A percentile compares a stretch with the other conserved stretches of the same genome.
phyloP scores from a whole-genome alignment of 2,113 vertebrate genomes.

The Electrona antarctica region DNA sequence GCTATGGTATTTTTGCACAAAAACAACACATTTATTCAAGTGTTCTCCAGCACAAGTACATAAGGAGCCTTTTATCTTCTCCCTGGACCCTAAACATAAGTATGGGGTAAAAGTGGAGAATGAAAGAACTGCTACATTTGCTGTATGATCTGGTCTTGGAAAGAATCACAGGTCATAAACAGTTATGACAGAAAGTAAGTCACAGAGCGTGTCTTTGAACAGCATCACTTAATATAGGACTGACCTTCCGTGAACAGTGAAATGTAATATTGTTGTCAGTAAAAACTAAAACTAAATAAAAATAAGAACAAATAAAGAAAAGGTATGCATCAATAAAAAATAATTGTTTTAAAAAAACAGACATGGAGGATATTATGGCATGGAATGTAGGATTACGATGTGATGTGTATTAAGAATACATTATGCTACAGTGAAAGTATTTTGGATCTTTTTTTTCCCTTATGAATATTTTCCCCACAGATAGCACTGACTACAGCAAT shows the following conservation, averaged over 20 bases:
- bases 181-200: constrained; percentile 91
- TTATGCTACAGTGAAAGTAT: constrained; percentile 86
- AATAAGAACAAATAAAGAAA: constrained; percentile 14
- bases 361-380: constrained; percentile 74
- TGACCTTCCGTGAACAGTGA: constrained; percentile 83
- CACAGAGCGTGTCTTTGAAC: constrained; percentile 83
- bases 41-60: constrained; percentile 99
- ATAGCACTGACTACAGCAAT: constrained; percentile 97
- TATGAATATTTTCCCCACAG: constrained; percentile 91
- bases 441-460: constrained; percentile 84
- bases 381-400: constrained; percentile 88
- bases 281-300: constrained; percentile 20
- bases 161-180: constrained; percentile 81
- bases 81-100: constrained; percentile 91
- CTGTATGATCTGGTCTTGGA: constrained; percentile 89
- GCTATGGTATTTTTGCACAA: constrained; percentile 81
- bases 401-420: constrained; percentile 83
- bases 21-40: constrained; percentile 99
- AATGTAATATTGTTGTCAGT: constrained; percentile 85
- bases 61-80: constrained; percentile 89
- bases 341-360: constrained; percentile 50
- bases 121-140: constrained; percentile 96
- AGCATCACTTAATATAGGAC: constrained; percentile 70
- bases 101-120: constrained; percentile 84
- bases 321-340: constrained; percentile 48